Conservation (phyloP, 2,113 vertebrate species). For the Pygoscelis antarcticus region DNA sequence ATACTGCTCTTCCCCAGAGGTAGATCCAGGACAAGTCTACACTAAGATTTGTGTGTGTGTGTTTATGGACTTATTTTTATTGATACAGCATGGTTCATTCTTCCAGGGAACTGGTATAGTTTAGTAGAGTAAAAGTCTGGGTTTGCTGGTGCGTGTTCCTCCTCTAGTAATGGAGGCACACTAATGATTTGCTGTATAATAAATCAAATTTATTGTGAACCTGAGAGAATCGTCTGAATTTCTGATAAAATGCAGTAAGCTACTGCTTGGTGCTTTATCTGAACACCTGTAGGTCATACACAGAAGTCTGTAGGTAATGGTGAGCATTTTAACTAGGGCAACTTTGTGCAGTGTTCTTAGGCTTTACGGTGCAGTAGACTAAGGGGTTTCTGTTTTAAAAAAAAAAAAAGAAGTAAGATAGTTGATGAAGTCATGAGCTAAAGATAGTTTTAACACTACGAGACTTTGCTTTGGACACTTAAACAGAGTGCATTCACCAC, state of each 20-base stretch:
- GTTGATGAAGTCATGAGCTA: not conserved
- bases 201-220: not conserved
- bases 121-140: not conserved
- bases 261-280: not conserved
- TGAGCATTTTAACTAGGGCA: not conserved
- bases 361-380: not conserved
- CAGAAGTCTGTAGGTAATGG: not conserved
- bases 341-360: not conserved
- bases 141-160: rapidly evolving
- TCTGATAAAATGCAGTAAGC: not conserved
- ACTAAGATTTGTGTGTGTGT: not conserved
- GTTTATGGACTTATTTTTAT: not conserved
- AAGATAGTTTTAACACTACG: not conserved
- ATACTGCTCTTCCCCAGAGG: not conserved
- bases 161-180: not conserved
- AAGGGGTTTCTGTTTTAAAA: not conserved
- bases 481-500: not conserved
- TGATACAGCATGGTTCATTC: not conserved
- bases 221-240: not conserved
- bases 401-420: not conserved
- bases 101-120: not conserved
- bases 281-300: not conserved
- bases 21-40: not conserved
- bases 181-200: not conserved
- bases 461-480: not conserved